A percentile compares a stretch with the other conserved stretches of the same genome.
These are phyloP conservation scores for Hirudinaria manillensis DNA, from an alignment of 2,888 invertebrate genomes.

Conservation along the genomic window DNA sequence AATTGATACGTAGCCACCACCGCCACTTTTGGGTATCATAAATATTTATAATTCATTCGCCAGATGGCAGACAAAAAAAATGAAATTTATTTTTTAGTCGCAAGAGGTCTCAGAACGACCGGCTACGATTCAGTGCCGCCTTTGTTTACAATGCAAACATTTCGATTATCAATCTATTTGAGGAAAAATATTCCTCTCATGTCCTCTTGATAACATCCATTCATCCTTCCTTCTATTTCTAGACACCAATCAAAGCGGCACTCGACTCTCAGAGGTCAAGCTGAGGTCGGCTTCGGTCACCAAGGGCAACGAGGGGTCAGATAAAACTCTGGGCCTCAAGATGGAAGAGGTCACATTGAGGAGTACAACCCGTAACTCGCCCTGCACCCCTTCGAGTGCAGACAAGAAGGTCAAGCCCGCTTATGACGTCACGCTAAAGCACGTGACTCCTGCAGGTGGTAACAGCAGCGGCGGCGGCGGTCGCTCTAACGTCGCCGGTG, in stretches of 20 bases:
- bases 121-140: too few relatives aligned
- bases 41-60: too few relatives aligned
- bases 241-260: not conserved
- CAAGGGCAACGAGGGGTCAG: conserved; percentile 16
- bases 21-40: too few relatives aligned
- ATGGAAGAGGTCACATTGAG: conserved; percentile 4
- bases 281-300: conserved; percentile 4
- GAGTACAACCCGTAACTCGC: not conserved
- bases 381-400: not conserved
- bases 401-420: not conserved
- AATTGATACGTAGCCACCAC: too few relatives aligned
- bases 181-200: too few relatives aligned
- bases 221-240: not conserved
- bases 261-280: not conserved
- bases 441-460: not conserved
- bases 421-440: not conserved
- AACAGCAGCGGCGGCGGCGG: not conserved
- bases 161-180: too few relatives aligned
- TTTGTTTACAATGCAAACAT: too few relatives aligned
- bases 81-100: too few relatives aligned
- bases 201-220: too few relatives aligned
- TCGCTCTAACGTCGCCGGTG: not conserved
- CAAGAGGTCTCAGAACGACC: too few relatives aligned
- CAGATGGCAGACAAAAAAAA: too few relatives aligned
- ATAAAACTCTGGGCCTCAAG: not conserved